These are phyloP conservation scores for Parauchenoglanis ngamensis DNA, from an alignment of 2,797 vertebrate genomes.

Conservation along the genomic window DNA sequence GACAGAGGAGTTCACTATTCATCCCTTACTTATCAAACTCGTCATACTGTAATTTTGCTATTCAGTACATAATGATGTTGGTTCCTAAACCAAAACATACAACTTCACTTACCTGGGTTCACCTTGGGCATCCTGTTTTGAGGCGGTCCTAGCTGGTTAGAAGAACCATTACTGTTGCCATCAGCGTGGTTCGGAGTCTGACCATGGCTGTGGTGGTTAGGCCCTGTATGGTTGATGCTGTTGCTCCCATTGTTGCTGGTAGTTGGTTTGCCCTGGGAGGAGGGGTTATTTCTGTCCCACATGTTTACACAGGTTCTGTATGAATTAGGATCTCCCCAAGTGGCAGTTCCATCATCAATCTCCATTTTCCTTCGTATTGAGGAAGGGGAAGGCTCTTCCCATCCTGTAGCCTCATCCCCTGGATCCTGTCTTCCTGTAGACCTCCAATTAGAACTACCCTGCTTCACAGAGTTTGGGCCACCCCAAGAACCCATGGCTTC, in stretches of 20 bases:
- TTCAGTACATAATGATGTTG: background rate
- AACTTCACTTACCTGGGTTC: constrained; percentile 84
- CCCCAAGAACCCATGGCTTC: constrained; percentile 87
- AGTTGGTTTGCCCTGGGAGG: constrained; percentile 79
- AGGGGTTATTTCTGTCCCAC: constrained; percentile 95
- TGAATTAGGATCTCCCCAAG: constrained; percentile 92
- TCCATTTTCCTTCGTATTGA: constrained; percentile 98
- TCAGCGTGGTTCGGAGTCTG: constrained; percentile 76
- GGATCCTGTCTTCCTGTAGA: constrained; percentile 74
- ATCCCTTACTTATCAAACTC: background rate
- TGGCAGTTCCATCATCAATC: constrained; percentile 97
- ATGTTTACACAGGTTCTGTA: constrained; percentile 93
- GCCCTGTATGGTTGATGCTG: constrained; percentile 75
- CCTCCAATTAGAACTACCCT: constrained; percentile 83
- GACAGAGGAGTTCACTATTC: background rate
- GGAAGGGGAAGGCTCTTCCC: constrained; percentile 96
- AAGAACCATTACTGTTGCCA: constrained; percentile 79
- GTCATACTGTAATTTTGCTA: background rate
- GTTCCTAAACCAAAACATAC: background rate
- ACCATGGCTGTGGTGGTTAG: constrained; percentile 71
- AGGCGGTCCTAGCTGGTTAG: constrained; percentile 82
- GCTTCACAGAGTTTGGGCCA: constrained; percentile 88
- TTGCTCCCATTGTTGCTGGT: constrained; percentile 66
- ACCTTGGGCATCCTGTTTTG: constrained; percentile 85
- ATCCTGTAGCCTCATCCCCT: constrained; percentile 87